Conservation (phyloP, 2,113 vertebrate genomes). For the Pseudorhombus dupliciocellatus region DNA sequence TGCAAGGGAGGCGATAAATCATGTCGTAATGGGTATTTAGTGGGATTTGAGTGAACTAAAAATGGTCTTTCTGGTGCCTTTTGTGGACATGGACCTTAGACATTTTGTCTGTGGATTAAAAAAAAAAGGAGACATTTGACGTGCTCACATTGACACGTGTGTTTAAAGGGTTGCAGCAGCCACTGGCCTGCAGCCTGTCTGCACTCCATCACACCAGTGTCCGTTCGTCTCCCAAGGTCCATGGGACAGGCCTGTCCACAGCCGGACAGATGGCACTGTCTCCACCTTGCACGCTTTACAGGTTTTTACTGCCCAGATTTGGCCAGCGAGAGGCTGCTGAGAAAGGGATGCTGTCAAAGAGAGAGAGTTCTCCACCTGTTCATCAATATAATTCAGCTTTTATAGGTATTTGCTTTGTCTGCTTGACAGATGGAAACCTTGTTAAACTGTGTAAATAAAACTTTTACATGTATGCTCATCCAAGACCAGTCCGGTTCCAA, state of each 20-base stretch:
- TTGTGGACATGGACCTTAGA: neutral
- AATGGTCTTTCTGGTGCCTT: neutral
- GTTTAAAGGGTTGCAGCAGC: conserved; percentile 43
- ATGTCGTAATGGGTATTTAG: neutral
- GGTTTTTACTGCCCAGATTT: conserved; percentile 55
- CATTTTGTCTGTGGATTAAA: conserved; percentile 13
- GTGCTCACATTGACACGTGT: too few species aligned
- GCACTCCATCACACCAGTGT: conserved; percentile 23
- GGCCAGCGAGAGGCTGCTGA: conserved; percentile 12
- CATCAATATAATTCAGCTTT: conserved; percentile 51
- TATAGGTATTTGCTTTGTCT: conserved; percentile 51
- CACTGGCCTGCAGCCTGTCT: conserved; percentile 47
- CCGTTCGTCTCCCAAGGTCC: conserved; percentile 3
- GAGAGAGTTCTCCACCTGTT: conserved; percentile 29
- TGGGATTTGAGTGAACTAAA: neutral
- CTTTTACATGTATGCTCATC: neutral
- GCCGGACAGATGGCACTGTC: conserved; percentile 47
- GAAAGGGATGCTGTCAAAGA: conserved; percentile 18
- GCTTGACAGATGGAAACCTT: conserved; percentile 32
- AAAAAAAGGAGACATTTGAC: neutral
- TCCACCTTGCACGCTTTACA: conserved; percentile 23
- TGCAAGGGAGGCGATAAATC: neutral
- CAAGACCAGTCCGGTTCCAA: neutral
- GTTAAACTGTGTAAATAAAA: conserved; percentile 38
- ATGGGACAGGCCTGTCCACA: conserved; percentile 1